Evolutionary conservation across 2,888 invertebrate genomes (phyloP).

Genomic region (Tromatobia lineatoria): DNA sequence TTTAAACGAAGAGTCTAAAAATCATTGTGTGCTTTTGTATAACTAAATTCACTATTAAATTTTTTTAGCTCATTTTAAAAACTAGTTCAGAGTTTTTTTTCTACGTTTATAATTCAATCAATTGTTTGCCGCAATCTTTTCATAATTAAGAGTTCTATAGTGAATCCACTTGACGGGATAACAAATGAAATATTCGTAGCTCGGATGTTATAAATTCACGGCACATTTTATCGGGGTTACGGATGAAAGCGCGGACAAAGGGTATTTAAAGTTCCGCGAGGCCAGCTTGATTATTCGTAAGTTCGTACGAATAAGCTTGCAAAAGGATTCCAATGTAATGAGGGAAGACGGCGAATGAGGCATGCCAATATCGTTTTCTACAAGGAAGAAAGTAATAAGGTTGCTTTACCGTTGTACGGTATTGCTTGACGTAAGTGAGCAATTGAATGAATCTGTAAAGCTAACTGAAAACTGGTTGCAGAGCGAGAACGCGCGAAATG

Average conservation of each 20-base stretch:
- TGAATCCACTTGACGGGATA: not conserved
- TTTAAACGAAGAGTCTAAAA: too few relatives aligned
- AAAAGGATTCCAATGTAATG: constrained; percentile 19
- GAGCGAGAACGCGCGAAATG: not conserved
- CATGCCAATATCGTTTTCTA: constrained; percentile 10
- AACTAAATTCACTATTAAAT: too few relatives aligned
- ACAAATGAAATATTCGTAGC: constrained; percentile 8
- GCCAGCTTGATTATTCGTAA: constrained; percentile 17
- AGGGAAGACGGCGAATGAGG: constrained; percentile 9
- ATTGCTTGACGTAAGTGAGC: constrained; percentile 35
- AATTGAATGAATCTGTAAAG: constrained; percentile 48
- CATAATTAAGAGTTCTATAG: not conserved
- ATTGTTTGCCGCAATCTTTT: not conserved
- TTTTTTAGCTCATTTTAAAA: too few relatives aligned
- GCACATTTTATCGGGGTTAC: constrained; percentile 1
- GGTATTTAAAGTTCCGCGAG: not conserved
- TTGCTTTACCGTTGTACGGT: constrained; percentile 19
- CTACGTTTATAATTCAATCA: not conserved
- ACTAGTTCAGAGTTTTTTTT: not conserved
- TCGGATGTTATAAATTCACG: not conserved
- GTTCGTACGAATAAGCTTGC: constrained; percentile 16
- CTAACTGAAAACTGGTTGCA: constrained; percentile 39
- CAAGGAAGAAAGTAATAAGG: constrained; percentile 41
- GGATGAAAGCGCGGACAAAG: not conserved
- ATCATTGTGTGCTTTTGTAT: too few relatives aligned